phyloP scores from a whole-genome alignment of 2,113 vertebrate genomes.

The Arvicanthis niloticus region DNA sequence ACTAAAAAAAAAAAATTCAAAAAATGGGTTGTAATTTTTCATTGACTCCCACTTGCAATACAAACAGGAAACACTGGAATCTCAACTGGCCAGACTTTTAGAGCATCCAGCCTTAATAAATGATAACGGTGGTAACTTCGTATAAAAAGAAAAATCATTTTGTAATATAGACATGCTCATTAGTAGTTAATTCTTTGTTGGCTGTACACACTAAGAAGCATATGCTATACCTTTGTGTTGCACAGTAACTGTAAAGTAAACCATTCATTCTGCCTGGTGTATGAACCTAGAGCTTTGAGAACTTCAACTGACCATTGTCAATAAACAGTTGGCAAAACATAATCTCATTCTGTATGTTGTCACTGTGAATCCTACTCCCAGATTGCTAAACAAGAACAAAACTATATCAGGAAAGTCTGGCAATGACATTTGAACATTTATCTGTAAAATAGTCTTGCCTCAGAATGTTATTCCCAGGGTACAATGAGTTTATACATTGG shows the following conservation, averaged over 20 bases:
- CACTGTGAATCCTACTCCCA: background rate
- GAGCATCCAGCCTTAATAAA: slow-evolving; percentile 30
- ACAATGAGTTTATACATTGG: background rate
- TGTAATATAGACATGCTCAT: slow-evolving; percentile 20
- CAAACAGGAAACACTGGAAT: slow-evolving; percentile 48
- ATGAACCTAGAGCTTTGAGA: background rate
- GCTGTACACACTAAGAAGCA: background rate
- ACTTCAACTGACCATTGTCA: background rate
- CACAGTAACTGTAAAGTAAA: background rate
- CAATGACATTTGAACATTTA: background rate
- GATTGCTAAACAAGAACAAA: background rate
- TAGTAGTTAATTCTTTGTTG: slow-evolving; percentile 23
- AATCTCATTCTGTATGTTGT: background rate
- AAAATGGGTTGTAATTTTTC: slow-evolving; percentile 49
- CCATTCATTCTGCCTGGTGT: background rate
- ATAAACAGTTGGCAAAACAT: background rate
- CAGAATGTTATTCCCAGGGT: background rate
- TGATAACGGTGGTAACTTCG: slow-evolving; percentile 5
- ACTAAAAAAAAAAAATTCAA: background rate
- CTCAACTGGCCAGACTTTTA: slow-evolving; percentile 24
- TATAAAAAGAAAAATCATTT: slow-evolving; percentile 50
- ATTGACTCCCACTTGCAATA: slow-evolving; percentile 35
- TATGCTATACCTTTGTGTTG: background rate
- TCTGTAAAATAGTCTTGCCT: background rate
- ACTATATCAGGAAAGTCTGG: background rate